Base-by-base conservation (phyloP, 2,888 invertebrate species). In the Lepas anatifera region DNA sequence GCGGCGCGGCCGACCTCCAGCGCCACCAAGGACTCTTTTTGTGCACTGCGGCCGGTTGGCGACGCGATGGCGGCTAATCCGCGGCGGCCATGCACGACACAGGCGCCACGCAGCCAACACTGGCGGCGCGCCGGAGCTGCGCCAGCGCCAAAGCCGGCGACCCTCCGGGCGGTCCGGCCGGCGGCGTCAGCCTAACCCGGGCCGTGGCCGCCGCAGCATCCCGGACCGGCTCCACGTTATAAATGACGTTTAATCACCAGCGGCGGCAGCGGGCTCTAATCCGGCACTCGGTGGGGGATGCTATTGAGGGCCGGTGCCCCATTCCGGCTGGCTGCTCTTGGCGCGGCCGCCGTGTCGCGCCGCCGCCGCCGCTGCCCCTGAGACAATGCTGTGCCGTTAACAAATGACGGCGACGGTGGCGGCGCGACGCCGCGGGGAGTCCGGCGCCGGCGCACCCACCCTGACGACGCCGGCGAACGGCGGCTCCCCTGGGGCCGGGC, bases 1-100 rank as follows among this genome's bases (percentile, higher is more conserved):
- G 35, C 58, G 22, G 58, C 35, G 29, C 35, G 32, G 16, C 35
- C 58, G 22, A 58, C 58, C 58, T 58, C 58, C 58, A 25, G 58
- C 58, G 22, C 58, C 52, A 52, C 58, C 58, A 58, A 58, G 58
- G 58, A 35, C 58, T 35, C 35, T 58, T 58, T 58, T 58, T 58
- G 58, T 58, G 32, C 32, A 16, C 16, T n/a, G n/a, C 11, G 41
- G 41, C 16, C 41, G 41, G 11, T 16, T 7, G 48, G 18, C 48
- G 48, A 35, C 58, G 18, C 35, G 58, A 58, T 58, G 58, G 58
- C 58, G 58, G 58, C 58, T 58, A 58, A 58, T 58, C 58, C 2
- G 16, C 35, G 13, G 4, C 22, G 22, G 32, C 58, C 22, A 8
- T 0, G 13, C 18, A 2, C 35, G 58, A 41, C 32, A 22, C 35